Conservation (phyloP, 2,797 vertebrate species). For the Thalassophryne amazonica region DNA sequence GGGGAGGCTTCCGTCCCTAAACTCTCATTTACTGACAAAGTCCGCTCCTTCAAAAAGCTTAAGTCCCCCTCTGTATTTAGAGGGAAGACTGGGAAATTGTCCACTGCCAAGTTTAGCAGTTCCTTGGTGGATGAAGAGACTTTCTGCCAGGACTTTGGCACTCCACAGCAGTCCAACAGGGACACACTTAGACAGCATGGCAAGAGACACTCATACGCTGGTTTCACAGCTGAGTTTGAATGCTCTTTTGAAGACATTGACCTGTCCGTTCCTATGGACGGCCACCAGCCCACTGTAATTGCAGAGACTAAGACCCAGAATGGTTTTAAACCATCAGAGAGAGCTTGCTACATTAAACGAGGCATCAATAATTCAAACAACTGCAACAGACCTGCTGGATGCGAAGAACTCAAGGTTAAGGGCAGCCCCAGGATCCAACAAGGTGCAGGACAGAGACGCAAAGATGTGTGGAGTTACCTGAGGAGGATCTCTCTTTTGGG, state of each 20-base stretch:
- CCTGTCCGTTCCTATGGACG: conserved; percentile 71
- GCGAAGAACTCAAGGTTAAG: conserved; percentile 71
- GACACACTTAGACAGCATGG: conserved; percentile 73
- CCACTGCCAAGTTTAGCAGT: conserved; percentile 68
- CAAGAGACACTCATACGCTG: conserved; percentile 88
- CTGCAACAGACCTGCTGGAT: conserved; percentile 65
- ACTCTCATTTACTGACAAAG: conserved; percentile 85
- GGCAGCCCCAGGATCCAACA: conserved; percentile 64
- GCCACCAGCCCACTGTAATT: conserved; percentile 53
- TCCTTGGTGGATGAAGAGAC: conserved; percentile 65
- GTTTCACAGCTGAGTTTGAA: conserved; percentile 84
- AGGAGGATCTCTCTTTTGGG: conserved; percentile 85
- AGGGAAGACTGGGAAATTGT: conserved; percentile 71
- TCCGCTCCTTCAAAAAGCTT: conserved; percentile 86
- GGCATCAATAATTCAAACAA: conserved; percentile 70
- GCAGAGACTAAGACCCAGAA: conserved; percentile 69
- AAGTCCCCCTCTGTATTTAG: conserved; percentile 77
- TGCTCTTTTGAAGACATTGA: conserved; percentile 86
- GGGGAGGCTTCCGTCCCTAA: conserved; percentile 83
- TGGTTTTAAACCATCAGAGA: conserved; percentile 66
- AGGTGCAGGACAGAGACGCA: conserved; percentile 71
- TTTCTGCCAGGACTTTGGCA: conserved; percentile 77
- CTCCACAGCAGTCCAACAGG: conserved; percentile 69
- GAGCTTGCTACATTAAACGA: conserved; percentile 64
- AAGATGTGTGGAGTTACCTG: conserved; percentile 89